Base-by-base conservation (phyloP, 2,888 invertebrate genomes). In the Xanthorhoe designata region DNA sequence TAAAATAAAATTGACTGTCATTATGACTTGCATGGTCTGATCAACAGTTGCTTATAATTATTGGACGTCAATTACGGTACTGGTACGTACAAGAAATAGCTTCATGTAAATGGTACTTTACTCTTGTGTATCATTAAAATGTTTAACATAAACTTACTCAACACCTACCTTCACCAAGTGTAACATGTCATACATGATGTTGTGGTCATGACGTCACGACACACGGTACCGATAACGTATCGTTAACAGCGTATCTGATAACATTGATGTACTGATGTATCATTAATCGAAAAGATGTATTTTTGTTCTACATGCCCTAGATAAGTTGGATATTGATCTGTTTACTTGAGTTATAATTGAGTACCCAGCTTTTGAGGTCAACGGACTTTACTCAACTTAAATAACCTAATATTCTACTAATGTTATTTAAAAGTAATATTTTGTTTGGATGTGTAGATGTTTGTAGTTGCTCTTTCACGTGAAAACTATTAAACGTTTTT, bases 241-340 rank as follows among this genome's bases (percentile, higher is more conserved):
- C 71, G 79, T 79, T 82, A 86, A 74, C 76, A 29, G 29, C 7
- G 73, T 89, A 90, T 90, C 91, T 77, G 89, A 88, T 90, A 88
- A 75, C 76, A 57, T 80, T 90, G 88, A 90, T 90, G 89, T 86
- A 84, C 80, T 90, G 88, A 90, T 90, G 90, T 87, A 85, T 83
- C 87, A 81, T 88, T 91, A 91, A 91, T 90, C 90, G 90, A 88
- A 85, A 81, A 79, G 82, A 84, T 82, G 82, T 82, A 78, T 78
- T 78, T 79, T 76, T 80, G 74, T 76, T 32, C 32, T 6, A 32
- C 32, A 68, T 52, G 58, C 50, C 49, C 61, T 58, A 53, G 71
- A 71, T 69, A 67, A 66, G 5, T 10, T 4, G 17, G 61, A 52
- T 67, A 68, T 68, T 54, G 68, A 64, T 64, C 61, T 64, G 60